Conservation (phyloP, 2,888 invertebrate genomes). For the Drosophila melanosoma region DNA sequence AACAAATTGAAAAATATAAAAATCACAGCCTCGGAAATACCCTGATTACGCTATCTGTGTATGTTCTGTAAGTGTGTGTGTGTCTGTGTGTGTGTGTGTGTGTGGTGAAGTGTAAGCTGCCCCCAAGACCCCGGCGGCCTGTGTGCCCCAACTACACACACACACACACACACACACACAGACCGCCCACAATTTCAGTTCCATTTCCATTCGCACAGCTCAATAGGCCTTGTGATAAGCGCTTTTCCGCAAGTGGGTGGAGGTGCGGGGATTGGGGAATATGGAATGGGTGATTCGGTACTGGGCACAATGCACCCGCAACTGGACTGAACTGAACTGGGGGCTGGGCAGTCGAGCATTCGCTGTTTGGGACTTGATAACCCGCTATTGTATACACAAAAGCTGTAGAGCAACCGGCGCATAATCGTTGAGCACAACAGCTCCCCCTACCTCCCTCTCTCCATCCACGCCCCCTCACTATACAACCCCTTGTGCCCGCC, state of each 20-base stretch:
- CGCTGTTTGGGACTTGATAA: conserved; percentile 79
- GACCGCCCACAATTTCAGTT: conserved; percentile 45
- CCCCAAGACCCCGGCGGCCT: conserved; percentile 4
- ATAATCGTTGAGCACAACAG: conserved; percentile 65
- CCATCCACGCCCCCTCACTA: neutral
- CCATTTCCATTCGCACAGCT: conserved; percentile 64
- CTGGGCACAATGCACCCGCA: conserved; percentile 54
- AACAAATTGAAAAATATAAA: conserved; percentile 80
- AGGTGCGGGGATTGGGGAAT: neutral
- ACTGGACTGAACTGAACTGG: conserved; percentile 7
- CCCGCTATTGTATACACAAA: conserved; percentile 79
- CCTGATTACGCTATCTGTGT: conserved; percentile 82
- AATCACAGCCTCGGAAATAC: conserved; percentile 83
- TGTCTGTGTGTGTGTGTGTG: conserved; percentile 22
- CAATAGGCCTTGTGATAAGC: conserved; percentile 81
- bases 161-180: conserved; percentile 14
- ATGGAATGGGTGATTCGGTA: neutral
- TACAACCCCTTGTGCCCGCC: neutral
- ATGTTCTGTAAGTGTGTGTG: conserved; percentile 34
- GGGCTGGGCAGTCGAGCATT: conserved; percentile 11
- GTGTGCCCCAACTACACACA: conserved; percentile 26
- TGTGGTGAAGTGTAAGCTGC: conserved; percentile 56
- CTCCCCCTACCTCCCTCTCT: neutral
- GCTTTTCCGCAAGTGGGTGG: conserved; percentile 19
- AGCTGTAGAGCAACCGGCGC: conserved; percentile 63